Evolutionary conservation across 2,888 invertebrate genomes (phyloP), one percentile per base, ranked within the genome.

Genomic region (Xiphydria camelus): DNA sequence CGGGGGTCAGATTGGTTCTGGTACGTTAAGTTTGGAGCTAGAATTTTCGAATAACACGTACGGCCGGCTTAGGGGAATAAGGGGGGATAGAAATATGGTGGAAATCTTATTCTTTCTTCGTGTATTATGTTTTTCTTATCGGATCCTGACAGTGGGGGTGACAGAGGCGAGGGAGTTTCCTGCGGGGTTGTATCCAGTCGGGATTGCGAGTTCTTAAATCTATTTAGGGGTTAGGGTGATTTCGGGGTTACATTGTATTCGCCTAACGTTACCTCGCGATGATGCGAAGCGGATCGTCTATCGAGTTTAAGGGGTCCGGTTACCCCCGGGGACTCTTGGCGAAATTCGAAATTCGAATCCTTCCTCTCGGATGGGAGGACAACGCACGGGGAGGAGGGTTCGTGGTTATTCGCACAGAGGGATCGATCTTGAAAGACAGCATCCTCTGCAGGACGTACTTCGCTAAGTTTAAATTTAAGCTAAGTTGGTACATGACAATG

Each of bases 111-210:
- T 20, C 20, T 45, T 20, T 40, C 40, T 35, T 49, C 43, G 26
- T 36, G 37, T 53, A 59, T 61, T 57, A 59, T 51, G 53, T 50
- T 48, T 49, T 44, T 31, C 55, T 62, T 61, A 59, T 62, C 61
- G 49, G 15, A 15, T 18, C 14, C 26, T 6, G 26, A 12, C n/a
- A n/a, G n/a, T n/a, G n/a, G n/a, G n/a, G n/a, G n/a, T n/a, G n/a
- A n/a, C n/a, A n/a, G n/a, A n/a, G n/a, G n/a, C n/a, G n/a, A n/a
- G n/a, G 49, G 12, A 46, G 44, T 51, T 57, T 53, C 55, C 53
- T 57, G 44, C 47, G 46, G 52, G 46, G 43, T 37, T 55, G 10
- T 39, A 29, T 32, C 12, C 31, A 33, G 26, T 31, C 31, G 22
- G 45, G 40, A 44, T 51, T 46, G 56, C 45, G 37, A 44, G 47